These are phyloP conservation scores for Notodromas monacha DNA, from an alignment of 2,888 invertebrate genomes.

Conservation along the genomic window DNA sequence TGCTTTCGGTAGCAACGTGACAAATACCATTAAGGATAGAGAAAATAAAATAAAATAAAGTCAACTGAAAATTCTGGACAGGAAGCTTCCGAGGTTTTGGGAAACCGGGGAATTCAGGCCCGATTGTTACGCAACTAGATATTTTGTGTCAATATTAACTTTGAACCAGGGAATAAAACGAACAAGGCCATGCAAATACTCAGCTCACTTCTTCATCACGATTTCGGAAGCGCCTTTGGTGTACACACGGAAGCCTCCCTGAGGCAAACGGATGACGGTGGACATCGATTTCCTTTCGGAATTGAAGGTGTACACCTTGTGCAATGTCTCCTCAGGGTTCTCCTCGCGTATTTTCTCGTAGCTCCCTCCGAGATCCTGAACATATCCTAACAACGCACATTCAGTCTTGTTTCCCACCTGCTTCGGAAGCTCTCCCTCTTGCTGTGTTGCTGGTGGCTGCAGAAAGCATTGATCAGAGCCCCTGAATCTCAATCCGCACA, in stretches of 20 bases:
- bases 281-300: slow-evolving; percentile 97
- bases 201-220: slow-evolving; percentile 87
- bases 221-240: slow-evolving; percentile 98
- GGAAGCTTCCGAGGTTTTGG: too few species aligned
- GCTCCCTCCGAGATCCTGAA: slow-evolving; percentile 53
- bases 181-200: too few species aligned
- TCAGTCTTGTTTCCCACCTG: slow-evolving; percentile 99
- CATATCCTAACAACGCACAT: slow-evolving; percentile 82
- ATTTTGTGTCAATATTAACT: too few species aligned
- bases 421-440: slow-evolving; percentile 46
- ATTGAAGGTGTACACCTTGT: slow-evolving; percentile 90
- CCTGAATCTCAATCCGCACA: too few species aligned
- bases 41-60: too few species aligned
- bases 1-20: too few species aligned
- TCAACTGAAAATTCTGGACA: too few species aligned
- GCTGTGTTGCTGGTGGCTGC: slow-evolving; percentile 36
- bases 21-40: too few species aligned
- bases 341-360: slow-evolving; percentile 71
- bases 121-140: too few species aligned
- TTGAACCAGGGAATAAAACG: too few species aligned
- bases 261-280: slow-evolving; percentile 38
- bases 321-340: slow-evolving; percentile 64
- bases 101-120: too few species aligned
- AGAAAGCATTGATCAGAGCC: too few species aligned
- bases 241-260: slow-evolving; percentile 56